Base-by-base conservation (phyloP, 2,888 invertebrate species). In the Eupithecia dodoneata region DNA sequence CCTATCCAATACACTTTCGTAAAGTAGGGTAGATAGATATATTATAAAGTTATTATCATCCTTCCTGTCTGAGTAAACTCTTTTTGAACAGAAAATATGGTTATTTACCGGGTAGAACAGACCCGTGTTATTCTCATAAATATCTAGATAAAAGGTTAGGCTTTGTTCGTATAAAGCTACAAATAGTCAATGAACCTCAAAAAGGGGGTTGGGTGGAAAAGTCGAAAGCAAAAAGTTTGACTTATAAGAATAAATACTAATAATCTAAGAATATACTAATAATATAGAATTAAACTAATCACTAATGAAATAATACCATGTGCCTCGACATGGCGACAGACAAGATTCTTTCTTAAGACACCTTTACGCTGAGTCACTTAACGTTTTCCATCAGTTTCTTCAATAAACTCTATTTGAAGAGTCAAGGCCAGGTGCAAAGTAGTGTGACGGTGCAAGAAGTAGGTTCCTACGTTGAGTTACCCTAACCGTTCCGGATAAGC, bases 1-100 rank as follows among this genome's bases (percentile, higher is more conserved):
- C 82, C 81, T 80, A 84, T 86, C 87, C 86, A 88, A 90, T 90
- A 87, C 88, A 90, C 87, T 90, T 87, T 83, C 81, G 66, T 77
- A 70, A 74, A 78, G 77, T 77, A 77, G 76, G 76, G 6, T 52
- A 6, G 59, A 18, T n/a, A n/a, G n/a, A 55, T 55, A 55, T 30
- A 30, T 30, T 30, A 30, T 55, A 55, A 55, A 18, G 59, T 30
- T 63, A 59, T 18, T 77, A 79, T 80, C 79, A 76, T 78, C 63
- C 67, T 44, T 77, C 70, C 71, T 41, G 66, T 76, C 76, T 69
- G 49, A 74, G 69, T 44, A 47, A 71, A 79, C 75, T 75, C 75
- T 65, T 77, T 77, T 71, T 18, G 6, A 44, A 65, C 55, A 73
- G 67, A 44, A 69, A 59, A 18, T 7, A 65, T 52, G 52, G 52